These are phyloP conservation scores for Hippocampus mohnikei DNA, from an alignment of 2,113 vertebrate species.

Conservation along the genomic window DNA sequence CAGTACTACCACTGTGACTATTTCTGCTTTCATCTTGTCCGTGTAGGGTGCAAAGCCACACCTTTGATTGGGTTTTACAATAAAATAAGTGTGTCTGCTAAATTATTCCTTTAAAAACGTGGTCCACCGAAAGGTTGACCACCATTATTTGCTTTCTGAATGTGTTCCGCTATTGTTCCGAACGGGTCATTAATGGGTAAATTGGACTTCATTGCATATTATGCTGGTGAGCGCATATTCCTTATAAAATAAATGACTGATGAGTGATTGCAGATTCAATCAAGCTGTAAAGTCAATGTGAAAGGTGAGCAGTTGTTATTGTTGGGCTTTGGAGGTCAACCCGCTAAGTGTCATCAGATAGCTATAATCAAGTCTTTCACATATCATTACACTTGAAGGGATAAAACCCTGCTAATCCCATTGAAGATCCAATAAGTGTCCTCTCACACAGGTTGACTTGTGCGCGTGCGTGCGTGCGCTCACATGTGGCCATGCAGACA, in stretches of 20 bases:
- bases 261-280: constrained; percentile 5
- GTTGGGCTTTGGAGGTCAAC: constrained; percentile 65
- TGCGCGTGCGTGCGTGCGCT: constrained; percentile 23
- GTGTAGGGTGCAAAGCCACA: too few species aligned
- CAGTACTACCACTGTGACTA: too few species aligned
- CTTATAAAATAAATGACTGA: not conserved
- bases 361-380: constrained; percentile 67
- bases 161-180: not conserved
- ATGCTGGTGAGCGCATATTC: not conserved
- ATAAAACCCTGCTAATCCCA: constrained; percentile 70
- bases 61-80: too few species aligned
- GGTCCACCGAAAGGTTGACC: not conserved
- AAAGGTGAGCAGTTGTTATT: constrained; percentile 38
- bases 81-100: too few species aligned
- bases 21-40: too few species aligned
- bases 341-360: constrained; percentile 62
- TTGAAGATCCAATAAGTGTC: constrained; percentile 67
- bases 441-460: constrained; percentile 57
- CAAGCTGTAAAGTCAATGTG: constrained; percentile 16
- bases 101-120: not conserved
- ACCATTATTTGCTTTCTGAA: not conserved
- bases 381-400: constrained; percentile 64
- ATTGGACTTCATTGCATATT: not conserved
- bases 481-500: constrained; percentile 35
- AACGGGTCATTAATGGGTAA: not conserved